Conservation (phyloP, 2,797 vertebrate genomes). For the Nannoperca australis region DNA sequence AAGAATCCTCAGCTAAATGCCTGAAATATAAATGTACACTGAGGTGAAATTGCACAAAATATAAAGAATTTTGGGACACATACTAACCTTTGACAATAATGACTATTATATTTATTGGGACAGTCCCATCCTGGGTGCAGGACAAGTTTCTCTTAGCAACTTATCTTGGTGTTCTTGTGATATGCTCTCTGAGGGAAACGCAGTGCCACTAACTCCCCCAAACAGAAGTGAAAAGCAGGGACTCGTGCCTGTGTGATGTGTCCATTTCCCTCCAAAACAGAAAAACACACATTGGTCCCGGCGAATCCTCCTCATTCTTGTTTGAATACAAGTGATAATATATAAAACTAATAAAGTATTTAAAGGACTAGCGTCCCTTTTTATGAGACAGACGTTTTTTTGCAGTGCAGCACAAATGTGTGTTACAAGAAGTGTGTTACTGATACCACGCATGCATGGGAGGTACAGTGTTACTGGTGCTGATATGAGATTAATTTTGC, state of each 20-base stretch:
- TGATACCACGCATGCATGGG: background rate
- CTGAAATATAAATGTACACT: conserved; percentile 28
- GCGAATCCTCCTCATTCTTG: background rate
- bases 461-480: conserved; percentile 1
- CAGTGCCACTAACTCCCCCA: conserved; percentile 17
- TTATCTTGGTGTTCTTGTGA: background rate
- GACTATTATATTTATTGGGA: conserved; percentile 19
- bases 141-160: conserved; percentile 3
- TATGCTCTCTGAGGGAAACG: background rate
- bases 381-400: conserved; percentile 60
- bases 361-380: conserved; percentile 31
- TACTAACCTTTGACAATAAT: conserved; percentile 5
- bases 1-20: conserved; percentile 14
- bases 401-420: conserved; percentile 42
- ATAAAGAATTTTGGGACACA: background rate
- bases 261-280: conserved; percentile 12
- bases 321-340: conserved; percentile 78
- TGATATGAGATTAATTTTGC: conserved; percentile 9
- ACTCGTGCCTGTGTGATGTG: conserved; percentile 9
- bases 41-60: conserved; percentile 44
- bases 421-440: background rate
- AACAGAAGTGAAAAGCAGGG: conserved; percentile 23
- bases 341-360: conserved; percentile 44
- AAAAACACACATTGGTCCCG: background rate
- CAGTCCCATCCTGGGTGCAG: background rate